Base-by-base conservation (phyloP, 2,888 invertebrate species). In the Antitype chi region DNA sequence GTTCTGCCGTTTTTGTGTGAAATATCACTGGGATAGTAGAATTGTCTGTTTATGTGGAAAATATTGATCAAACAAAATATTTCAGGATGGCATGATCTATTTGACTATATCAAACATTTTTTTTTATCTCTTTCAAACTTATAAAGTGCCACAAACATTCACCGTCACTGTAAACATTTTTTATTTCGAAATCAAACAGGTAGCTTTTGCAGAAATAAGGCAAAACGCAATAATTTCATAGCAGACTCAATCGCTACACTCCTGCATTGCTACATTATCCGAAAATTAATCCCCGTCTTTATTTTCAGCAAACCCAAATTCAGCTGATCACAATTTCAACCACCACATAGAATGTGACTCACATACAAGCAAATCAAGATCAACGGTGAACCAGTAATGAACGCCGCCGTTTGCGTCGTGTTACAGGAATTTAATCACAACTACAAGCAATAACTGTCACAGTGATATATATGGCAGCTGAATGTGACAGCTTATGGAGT, bases 381-480 rank as follows among this genome's bases (percentile, higher is more conserved):
- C 83, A 85, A 62, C 83, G 32, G 86, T 83, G 74, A 78, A 43
- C 68, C 64, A 74, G 83, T 82, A 85, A 85, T 85, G 78, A 84
- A 85, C 74, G 71, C 64, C 60, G 38, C 70, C 85, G 60, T 85
- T 77, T 82, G 47, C 73, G 81, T 67, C n/a, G 85, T 68, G 60
- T 47, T 38, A 77, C 82, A 82, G 55, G 77, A 85, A 83, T 83
- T 85, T 77, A 83, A 83, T 83, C 85, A 85, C 72, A 73, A 82
- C 75, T 71, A 71, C 82, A 68, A 73, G 85, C 73, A 83, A 77
- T 83, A 85, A 85, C 73, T 83, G 82, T 77, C 82, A 47, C n/a
- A 32, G 25, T 85, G 82, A 82, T 82, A 57, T 82, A 60, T 85
- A 77, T 70, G 23, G 70, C 38, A 28, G 59, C 66, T n/a, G 49